Evolutionary conservation across 2,113 vertebrate species (phyloP).

Genomic region (Neofelis nebulosa): DNA sequence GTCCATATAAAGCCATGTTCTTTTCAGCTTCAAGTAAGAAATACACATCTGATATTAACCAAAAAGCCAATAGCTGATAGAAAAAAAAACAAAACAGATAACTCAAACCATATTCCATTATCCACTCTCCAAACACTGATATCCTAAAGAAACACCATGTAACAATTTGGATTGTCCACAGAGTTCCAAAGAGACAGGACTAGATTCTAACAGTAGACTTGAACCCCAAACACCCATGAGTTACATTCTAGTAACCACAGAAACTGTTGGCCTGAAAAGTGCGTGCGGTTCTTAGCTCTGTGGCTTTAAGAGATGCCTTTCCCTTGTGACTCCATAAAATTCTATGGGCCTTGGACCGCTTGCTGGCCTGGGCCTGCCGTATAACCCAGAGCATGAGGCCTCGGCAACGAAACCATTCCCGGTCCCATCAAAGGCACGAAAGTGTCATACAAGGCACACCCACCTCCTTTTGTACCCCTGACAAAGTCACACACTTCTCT

Average conservation of each 20-base stretch:
- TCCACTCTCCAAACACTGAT: accelerated
- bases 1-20: neutral
- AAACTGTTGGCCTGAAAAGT: neutral
- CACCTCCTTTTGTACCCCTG: neutral
- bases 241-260: neutral
- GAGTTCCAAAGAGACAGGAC: neutral
- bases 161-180: accelerated
- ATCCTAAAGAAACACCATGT: neutral
- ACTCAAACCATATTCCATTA: neutral
- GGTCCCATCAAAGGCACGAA: neutral
- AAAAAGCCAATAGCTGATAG: neutral
- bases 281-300: accelerated
- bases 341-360: accelerated
- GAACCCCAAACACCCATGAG: accelerated
- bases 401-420: too few species aligned
- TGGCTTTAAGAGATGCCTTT: neutral
- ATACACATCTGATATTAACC: neutral
- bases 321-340: too few species aligned
- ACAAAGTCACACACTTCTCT: accelerated
- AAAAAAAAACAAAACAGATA: neutral
- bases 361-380: neutral
- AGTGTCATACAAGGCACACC: neutral
- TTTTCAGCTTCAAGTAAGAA: neutral
- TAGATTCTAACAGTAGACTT: neutral
- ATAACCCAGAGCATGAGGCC: neutral